phyloP scores from a whole-genome alignment of 2,113 vertebrate species.

The Urocolius indicus region DNA sequence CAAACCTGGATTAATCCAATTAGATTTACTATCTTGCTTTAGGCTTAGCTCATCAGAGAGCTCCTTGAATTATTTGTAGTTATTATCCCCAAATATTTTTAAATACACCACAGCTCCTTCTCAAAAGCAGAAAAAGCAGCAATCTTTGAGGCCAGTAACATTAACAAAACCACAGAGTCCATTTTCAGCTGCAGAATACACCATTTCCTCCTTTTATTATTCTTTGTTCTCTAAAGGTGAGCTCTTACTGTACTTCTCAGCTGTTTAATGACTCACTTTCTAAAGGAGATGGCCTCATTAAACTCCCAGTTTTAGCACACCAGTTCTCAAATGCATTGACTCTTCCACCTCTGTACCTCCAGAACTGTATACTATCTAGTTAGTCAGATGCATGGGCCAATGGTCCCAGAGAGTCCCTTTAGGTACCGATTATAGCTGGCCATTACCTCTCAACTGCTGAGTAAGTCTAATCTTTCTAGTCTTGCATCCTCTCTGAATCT shows the following conservation, averaged over 20 bases:
- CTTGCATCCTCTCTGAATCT: neutral
- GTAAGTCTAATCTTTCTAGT: neutral
- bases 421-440: neutral
- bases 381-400: neutral
- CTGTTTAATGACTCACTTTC: neutral
- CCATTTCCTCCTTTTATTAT: neutral
- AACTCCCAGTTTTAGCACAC: neutral
- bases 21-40: neutral
- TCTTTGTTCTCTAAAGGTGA: neutral
- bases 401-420: neutral
- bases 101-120: neutral
- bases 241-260: neutral
- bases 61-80: neutral
- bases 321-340: neutral
- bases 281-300: neutral
- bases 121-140: neutral
- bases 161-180: neutral
- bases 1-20: neutral
- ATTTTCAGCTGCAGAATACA: neutral
- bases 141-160: neutral
- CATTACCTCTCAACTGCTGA: neutral
- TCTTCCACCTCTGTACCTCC: neutral
- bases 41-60: neutral
- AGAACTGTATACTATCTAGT: neutral
- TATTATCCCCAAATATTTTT: neutral